phyloP scores from a whole-genome alignment of 2,797 vertebrate genomes.

The Crenuchus spilurus region DNA sequence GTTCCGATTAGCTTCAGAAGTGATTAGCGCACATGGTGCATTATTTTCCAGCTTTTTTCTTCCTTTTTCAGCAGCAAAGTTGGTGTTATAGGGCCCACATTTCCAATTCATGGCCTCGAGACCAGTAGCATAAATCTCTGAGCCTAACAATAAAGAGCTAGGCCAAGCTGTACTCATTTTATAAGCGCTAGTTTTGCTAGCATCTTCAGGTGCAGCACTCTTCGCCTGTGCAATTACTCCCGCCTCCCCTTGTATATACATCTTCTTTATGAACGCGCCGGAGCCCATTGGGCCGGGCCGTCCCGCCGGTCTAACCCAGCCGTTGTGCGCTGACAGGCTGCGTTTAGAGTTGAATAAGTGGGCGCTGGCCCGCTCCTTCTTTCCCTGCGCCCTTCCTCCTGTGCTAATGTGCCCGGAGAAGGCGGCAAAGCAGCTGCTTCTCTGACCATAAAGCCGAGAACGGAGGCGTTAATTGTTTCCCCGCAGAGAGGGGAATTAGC shows the following conservation, averaged over 20 bases:
- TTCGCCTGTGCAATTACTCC: conserved; percentile 52
- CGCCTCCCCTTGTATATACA: conserved; percentile 62
- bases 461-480: conserved; percentile 76
- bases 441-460: conserved; percentile 78
- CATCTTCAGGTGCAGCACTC: conserved; percentile 11
- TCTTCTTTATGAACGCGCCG: conserved; percentile 62
- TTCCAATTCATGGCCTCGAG: conserved; percentile 39
- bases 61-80: conserved; percentile 10
- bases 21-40: conserved; percentile 21
- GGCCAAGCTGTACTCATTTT: conserved; percentile 38
- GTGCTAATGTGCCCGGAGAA: conserved; percentile 76
- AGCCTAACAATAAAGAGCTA: conserved; percentile 31
- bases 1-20: not conserved
- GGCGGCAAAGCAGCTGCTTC: conserved; percentile 76
- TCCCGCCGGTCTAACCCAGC: conserved; percentile 58
- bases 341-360: conserved; percentile 68
- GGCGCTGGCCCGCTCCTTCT: conserved; percentile 55
- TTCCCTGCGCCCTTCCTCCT: conserved; percentile 60
- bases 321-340: conserved; percentile 54
- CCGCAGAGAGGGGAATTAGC: conserved; percentile 69
- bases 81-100: conserved; percentile 28
- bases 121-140: conserved; percentile 28
- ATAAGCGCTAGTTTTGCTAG: conserved; percentile 29
- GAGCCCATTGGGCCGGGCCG: conserved; percentile 45
- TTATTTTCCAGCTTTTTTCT: conserved; percentile 5